Base-by-base conservation (phyloP, 1,140 invertebrate species). In the Drosophila obscura region DNA sequence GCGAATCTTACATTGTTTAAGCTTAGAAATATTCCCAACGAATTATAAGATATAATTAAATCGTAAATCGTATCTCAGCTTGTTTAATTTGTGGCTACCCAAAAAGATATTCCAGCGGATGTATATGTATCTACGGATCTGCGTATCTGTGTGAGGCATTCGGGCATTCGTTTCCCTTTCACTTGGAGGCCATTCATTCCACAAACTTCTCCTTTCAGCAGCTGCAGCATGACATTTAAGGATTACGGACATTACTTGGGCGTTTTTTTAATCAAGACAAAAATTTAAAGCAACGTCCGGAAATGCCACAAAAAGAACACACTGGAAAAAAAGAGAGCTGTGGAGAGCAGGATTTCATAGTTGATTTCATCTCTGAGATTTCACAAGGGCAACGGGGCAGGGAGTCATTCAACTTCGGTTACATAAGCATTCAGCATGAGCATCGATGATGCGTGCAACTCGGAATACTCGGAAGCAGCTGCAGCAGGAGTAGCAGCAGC, bases 331-430 rank as follows among this genome's bases (percentile, higher is more conserved):
- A 16, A 16, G 44, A 16, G 31, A 60, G 8, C 49, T n/a, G 50
- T 31, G 24, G 13, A n/a, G 43, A 65, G 46, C 62, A 60, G 58
- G 61, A 77, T 55, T 77, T 60, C 26, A 55, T 71, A 58, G 61
- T 56, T 78, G 69, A 85, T 81, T 85, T 87, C 81, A 67, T 55
- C 67, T 66, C 26, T 58, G n/a, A 26, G 59, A 45, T 73, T 50
- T 31, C 48, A 50, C 71, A 73, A 73, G 71, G 71, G 71, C 69
- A 64, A 28, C 48, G 46, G 52, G 60, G 60, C 69, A 67, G 45
- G 4, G 35, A 71, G 81, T 84, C 81, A 85, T 84, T 84, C 81
- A 84, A 85, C 81, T 80, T 62, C 41, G 45, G 46, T 84, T 81
- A 74, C 77, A 81, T 81, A 85, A 85, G 77, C 77, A 73, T 85